Evolutionary conservation across 23 tunicate genomes (phyloP), one percentile per base, ranked within the genome.

Genomic region (Ascidia mentula): DNA sequence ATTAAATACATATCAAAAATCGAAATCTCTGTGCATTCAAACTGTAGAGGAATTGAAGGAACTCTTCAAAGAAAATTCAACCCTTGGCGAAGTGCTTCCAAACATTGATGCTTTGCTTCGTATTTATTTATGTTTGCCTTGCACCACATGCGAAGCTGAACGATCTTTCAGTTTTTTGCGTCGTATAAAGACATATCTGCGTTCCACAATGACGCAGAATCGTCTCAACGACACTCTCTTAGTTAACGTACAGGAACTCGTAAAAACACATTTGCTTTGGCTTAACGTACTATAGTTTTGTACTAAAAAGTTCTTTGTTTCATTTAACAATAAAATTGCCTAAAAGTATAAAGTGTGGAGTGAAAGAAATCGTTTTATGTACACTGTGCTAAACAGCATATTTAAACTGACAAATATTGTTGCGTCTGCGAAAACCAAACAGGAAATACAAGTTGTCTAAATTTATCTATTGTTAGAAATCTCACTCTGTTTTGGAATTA

Each of bases 41-140:
- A 71, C 38, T 36, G 39, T 18, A 36, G 74, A 71, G 8, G 35
- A 71, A 34, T 34, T 71, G 8, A 34, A 71, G 74, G 39, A 36
- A 36, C 39, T 71, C 9, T 7, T 71, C 35, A 53, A 9, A 53
- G 65, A 9, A 53, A 53, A 53, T 53, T 53, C 65, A 28, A 53
- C 65, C 13, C 65, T 53, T 53, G 65, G 65, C 65, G 13, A 53
- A 53, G 65, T 53, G 65, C 65, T 53, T 53, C 7, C 65, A 53
- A 53, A 53, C 65, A 53, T 53, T 9, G 13, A 9, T 53, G 65
- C 65, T 9, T 53, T 5, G 65, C 65, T 53, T 42, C 53, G 53
- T 42, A 42, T 53, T 6, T 53, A 53, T 5, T 53, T 9, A 53
- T 53, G 65, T 9, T 53, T 53, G 12, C 65, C 53, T 42, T 42